Conservation (phyloP, 2,797 vertebrate species). For the Tamandua tetradactyla region DNA sequence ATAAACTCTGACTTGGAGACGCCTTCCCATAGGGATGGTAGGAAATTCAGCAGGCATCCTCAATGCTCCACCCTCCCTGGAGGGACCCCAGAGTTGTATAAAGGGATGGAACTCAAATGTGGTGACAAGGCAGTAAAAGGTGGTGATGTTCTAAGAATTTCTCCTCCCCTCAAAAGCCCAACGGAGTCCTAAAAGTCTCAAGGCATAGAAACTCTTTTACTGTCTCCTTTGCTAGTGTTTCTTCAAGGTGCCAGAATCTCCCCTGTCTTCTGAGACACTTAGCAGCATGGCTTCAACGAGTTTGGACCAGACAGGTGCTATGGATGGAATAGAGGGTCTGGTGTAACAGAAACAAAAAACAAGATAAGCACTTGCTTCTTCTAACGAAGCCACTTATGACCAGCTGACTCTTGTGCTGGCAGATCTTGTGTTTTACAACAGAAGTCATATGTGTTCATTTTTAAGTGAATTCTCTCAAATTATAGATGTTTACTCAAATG, state of each 20-base stretch:
- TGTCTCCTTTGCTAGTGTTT: not conserved
- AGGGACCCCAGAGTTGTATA: not conserved
- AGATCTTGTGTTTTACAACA: not conserved
- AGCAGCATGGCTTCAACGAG: no score
- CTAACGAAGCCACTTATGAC: not conserved
- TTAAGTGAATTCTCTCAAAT: not conserved
- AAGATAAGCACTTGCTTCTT: not conserved
- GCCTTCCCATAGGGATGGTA: not conserved
- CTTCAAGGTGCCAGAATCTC: not conserved
- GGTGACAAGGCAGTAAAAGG: not conserved
- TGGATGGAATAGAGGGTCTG: not conserved
- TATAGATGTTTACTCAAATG: not conserved
- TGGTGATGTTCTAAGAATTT: not conserved
- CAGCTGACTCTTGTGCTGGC: not conserved
- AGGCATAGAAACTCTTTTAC: not conserved
- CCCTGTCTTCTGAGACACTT: not conserved
- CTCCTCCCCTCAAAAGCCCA: not conserved
- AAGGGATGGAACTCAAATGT: not conserved
- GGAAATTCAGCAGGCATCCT: not conserved
- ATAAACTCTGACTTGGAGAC: not conserved
- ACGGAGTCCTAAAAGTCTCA: not conserved
- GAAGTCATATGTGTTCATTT: not conserved
- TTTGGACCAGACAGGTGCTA: not conserved
- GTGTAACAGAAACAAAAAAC: not conserved
- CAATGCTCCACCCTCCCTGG: no score